phyloP scores from a whole-genome alignment of 2,113 vertebrate genomes.

The Henicopernis longicauda region DNA sequence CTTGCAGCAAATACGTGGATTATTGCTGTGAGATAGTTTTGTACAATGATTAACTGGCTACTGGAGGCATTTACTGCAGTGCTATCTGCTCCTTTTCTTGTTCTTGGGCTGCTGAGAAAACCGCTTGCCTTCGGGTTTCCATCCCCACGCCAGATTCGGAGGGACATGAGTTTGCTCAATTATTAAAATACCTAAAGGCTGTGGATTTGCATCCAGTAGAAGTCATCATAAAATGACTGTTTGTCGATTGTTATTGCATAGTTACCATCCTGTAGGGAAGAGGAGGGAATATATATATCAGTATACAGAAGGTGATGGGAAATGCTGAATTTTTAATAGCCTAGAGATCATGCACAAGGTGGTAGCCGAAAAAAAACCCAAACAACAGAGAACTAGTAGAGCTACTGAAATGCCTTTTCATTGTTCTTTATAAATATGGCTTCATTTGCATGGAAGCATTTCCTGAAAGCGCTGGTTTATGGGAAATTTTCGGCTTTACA shows the following conservation, averaged over 20 bases:
- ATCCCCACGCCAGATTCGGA: background rate
- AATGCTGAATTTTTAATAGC: background rate
- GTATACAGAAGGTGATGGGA: background rate
- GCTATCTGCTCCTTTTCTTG: background rate
- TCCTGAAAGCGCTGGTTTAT: background rate
- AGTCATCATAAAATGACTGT: background rate
- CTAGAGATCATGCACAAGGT: background rate
- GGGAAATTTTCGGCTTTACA: background rate
- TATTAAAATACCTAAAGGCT: conserved; percentile 5
- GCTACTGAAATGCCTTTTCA: background rate
- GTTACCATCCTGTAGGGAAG: background rate
- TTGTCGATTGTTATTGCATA: background rate
- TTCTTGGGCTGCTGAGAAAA: background rate
- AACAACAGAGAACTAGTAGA: background rate
- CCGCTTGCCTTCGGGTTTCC: background rate
- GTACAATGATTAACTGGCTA: background rate
- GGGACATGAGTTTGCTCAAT: background rate
- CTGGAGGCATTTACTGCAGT: background rate
- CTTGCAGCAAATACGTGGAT: background rate
- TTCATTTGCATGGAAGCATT: background rate
- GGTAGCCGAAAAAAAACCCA: background rate
- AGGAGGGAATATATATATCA: background rate
- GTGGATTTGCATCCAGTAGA: background rate
- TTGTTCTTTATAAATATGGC: background rate
- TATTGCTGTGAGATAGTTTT: background rate